Conservation (phyloP, 2,888 invertebrate genomes). For the Drosophila bunnanda region DNA sequence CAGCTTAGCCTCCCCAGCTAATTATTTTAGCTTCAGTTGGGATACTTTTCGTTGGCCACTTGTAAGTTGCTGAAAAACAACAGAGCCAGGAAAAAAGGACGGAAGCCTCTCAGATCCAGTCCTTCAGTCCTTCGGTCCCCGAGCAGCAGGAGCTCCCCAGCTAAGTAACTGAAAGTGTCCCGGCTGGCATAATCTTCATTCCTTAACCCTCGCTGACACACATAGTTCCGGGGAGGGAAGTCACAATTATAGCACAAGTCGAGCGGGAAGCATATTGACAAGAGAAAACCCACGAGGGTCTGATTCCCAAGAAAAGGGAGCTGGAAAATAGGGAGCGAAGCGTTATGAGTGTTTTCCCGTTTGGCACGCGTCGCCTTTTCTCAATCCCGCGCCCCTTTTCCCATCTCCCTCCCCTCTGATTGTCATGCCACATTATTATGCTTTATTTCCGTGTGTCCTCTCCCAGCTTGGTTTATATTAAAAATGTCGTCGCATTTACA, state of each 20-base stretch:
- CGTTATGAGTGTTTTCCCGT: conserved; percentile 75
- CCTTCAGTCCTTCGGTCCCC: conserved; percentile 49
- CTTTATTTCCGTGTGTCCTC: conserved; percentile 69
- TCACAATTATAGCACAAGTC: conserved; percentile 47
- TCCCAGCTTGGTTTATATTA: conserved; percentile 41
- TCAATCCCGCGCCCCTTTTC: not conserved
- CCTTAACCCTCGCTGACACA: conserved; percentile 34
- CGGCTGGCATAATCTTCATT: conserved; percentile 43
- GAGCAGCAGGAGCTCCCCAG: conserved; percentile 51
- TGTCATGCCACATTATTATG: conserved; percentile 75
- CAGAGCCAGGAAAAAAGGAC: conserved; percentile 3
- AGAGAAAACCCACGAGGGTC: conserved; percentile 49
- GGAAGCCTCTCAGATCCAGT: conserved; percentile 16
- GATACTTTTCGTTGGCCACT: conserved; percentile 59
- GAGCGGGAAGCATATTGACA: conserved; percentile 72
- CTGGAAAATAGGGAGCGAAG: conserved; percentile 47
- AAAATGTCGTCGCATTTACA: conserved; percentile 68
- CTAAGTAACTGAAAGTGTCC: conserved; percentile 71
- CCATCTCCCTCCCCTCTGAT: conserved; percentile 45
- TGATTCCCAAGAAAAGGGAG: conserved; percentile 18
- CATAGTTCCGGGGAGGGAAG: conserved; percentile 25
- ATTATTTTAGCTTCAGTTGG: conserved; percentile 42
- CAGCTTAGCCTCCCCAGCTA: conserved; percentile 36
- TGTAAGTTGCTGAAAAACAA: conserved; percentile 55
- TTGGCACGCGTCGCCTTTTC: conserved; percentile 65